Conservation (phyloP, 2,797 vertebrate genomes). For the Valencia hispanica region DNA sequence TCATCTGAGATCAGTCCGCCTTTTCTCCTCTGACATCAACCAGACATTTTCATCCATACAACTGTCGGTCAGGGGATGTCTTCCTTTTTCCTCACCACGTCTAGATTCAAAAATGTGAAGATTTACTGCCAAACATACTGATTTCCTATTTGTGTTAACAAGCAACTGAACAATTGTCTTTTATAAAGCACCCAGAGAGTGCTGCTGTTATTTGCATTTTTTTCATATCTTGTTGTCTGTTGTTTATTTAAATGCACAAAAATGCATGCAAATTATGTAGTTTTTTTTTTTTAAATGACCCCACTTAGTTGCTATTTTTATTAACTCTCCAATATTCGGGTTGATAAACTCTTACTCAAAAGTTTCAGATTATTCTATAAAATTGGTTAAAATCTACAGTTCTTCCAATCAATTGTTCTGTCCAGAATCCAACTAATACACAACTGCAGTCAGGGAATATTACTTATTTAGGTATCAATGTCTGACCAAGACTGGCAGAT, state of each 20-base stretch:
- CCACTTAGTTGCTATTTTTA: not conserved
- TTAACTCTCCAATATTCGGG: no score
- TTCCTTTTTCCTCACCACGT: not conserved
- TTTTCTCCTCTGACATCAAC: not conserved
- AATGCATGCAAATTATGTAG: not conserved
- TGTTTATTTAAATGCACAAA: not conserved
- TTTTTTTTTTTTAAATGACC: not conserved
- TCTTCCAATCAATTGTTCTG: no score
- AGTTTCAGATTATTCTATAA: no score
- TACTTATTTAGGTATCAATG: no score
- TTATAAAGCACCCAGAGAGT: not conserved
- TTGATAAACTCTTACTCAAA: no score
- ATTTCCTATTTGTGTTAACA: not conserved
- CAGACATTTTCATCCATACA: not conserved
- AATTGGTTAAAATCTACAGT: no score
- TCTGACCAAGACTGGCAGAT: no score
- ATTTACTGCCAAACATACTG: not conserved
- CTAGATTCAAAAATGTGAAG: not conserved
- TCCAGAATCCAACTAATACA: no score
- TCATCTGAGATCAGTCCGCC: not conserved
- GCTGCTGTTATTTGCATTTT: not conserved
- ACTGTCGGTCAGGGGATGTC: not conserved
- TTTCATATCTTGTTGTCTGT: no score
- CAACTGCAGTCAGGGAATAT: no score
- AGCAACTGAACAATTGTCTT: not conserved